A percentile compares a stretch with the other conserved stretches of the same genome.
Evolutionary conservation across 2,888 invertebrate genomes (phyloP).

Genomic region (Plebejus argus): DNA sequence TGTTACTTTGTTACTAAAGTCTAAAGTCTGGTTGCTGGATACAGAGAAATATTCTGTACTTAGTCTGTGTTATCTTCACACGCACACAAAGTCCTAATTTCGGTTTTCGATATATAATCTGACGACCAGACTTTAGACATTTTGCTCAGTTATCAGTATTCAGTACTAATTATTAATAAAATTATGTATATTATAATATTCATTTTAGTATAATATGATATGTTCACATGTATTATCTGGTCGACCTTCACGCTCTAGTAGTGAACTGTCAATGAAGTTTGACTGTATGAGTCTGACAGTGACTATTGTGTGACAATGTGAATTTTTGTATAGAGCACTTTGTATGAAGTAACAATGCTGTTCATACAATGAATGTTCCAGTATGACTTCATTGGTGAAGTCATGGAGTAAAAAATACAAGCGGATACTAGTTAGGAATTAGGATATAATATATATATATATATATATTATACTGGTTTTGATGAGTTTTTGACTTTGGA

Average conservation of each 20-base stretch:
- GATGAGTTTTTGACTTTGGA: not conserved
- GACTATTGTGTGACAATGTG: not conserved
- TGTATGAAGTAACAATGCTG: not conserved
- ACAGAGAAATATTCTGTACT: not conserved
- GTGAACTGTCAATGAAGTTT: not conserved
- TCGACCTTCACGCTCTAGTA: conserved; percentile 11
- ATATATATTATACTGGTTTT: too few species aligned
- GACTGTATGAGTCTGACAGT: not conserved
- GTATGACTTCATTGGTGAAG: conserved; percentile 12
- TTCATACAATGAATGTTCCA: not conserved
- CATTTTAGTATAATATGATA: not conserved
- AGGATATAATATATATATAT: too few species aligned
- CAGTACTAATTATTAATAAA: too few species aligned
- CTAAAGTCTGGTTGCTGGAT: not conserved
- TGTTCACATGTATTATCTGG: too few species aligned
- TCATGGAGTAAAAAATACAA: not conserved
- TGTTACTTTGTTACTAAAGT: too few species aligned
- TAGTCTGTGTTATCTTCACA: too few species aligned
- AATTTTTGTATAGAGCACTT: not conserved
- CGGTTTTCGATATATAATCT: too few species aligned
- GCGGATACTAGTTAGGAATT: too few species aligned
- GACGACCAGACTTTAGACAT: too few species aligned
- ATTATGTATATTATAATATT: too few species aligned
- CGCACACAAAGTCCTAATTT: too few species aligned
- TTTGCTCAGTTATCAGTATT: too few species aligned